Base-by-base conservation (phyloP, 1,140 invertebrate genomes). In the Leptopilina boulardi region DNA sequence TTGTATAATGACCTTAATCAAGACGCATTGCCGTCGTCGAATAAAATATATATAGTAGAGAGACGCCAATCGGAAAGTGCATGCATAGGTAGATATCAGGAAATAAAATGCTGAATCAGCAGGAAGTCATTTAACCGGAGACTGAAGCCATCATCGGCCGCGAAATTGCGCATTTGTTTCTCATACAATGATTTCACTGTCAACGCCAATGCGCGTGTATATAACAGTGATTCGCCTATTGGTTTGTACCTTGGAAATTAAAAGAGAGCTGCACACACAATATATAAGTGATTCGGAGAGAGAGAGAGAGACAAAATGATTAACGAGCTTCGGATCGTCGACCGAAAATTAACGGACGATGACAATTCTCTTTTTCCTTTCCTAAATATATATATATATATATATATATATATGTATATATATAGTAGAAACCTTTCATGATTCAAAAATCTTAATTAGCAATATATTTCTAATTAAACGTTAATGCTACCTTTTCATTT, bases 141-240 rank as follows among this genome's bases (percentile, higher is more conserved):
- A 30, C 15, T n/a, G 13, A 66, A 66, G 59, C 59, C 59, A 66
- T 66, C 59, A 66, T 66, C 59, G 13, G 59, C 26, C 23, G 26
- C 59, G 59, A 34, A 66, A 66, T 66, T 66, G 59, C 59, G 59
- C 59, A 66, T 66, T 66, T 66, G 59, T 66, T 66, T 66, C 23
- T 66, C 26, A n/a, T n/a, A 66, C 59, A 66, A 66, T 66, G 59
- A 66, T 66, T 66, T 66, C 59, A 30, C 59, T 66, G 59, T 66
- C 26, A 34, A 66, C 54, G 11, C 23, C 3, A 38, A 38, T 9
- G 34, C 9, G 30, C 34, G 34, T 38, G 5, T 59, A 21, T 26
- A 11, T 13, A 59, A 11, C 56, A 59, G 8, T 26, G 56, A 59
- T 66, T 30, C 59, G 56, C n/a, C n/a, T 30, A 30, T 38, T 34